Evolutionary conservation across 2,113 vertebrate species (phyloP), one percentile per base, ranked within the genome.

Genomic region (Capreolus pygargus): DNA sequence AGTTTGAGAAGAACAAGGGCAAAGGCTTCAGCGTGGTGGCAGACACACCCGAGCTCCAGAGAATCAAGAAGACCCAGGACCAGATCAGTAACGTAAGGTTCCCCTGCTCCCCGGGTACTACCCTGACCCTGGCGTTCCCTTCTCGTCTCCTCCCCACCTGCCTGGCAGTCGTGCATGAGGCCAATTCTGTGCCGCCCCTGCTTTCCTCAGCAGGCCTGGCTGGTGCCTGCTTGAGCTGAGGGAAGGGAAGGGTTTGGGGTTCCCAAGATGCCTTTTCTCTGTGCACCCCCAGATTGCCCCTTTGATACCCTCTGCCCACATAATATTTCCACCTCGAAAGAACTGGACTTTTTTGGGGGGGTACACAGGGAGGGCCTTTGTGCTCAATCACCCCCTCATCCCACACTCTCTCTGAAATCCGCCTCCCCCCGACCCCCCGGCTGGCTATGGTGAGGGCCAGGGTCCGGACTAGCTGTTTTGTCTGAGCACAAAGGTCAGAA

Each of bases 1-100:
- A 99, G 60, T 99, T 99, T 94, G 99, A 99, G 99, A 99, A 99
- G 99, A 99, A 99, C 98, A 99, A 99, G 98, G 99, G 99, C 15
- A 99, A 99, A 93, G 99, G 99, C 1, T 99, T 99, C 99, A 99
- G 99, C 8, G 99, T 99, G 96, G 99, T 99, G 96, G 99, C 99
- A 0, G 99, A 99, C 98, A 99, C 99, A 39, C 99, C 99, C 0
- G 99, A 99, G 97, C 92, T 99, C 98, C 99, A 99, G 99, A 99
- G 99, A 98, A 99, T 99, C 98, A 99, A 99, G 98, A 99, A 99
- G 98, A 99, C 99, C 36, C 99, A 99, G 99, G 99, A 99, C 92
- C 99, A 99, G 97, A 99, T 99, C 99, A 99, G 99, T 99, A 99
- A 99, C 78, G 99, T 99, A 98, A 98, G 99, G 98, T 21, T 21